Conservation (phyloP, 92 coral and sea anemone genomes). For the Umimayanthus kanabou region DNA sequence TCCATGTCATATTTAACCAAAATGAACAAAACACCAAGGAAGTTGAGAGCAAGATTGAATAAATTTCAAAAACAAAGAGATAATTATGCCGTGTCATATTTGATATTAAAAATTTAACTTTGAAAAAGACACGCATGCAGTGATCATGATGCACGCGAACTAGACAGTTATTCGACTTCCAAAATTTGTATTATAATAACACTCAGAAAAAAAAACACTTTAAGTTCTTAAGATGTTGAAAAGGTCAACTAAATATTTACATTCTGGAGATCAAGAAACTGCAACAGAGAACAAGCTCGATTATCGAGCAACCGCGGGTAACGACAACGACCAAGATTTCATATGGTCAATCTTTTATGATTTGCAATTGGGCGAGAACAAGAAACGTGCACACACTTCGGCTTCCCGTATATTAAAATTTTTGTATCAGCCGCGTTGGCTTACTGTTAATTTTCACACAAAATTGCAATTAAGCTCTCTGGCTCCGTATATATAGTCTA, state of each 20-base stretch:
- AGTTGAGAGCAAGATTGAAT: background rate
- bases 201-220: background rate
- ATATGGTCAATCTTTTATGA: background rate
- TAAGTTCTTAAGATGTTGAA: slow-evolving; percentile 2
- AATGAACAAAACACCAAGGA: background rate
- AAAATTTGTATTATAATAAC: background rate
- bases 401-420: background rate
- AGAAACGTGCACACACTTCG: background rate
- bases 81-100: background rate
- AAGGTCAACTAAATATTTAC: slow-evolving; percentile 22
- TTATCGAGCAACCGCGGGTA: background rate
- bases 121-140: background rate
- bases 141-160: background rate
- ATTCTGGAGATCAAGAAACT: slow-evolving; percentile 13
- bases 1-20: background rate
- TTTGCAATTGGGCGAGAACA: background rate
- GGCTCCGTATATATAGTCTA: background rate
- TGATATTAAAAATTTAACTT: background rate
- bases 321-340: background rate
- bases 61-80: background rate
- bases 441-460: background rate
- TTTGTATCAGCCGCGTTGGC: background rate
- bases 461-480: background rate
- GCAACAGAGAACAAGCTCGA: slow-evolving; percentile 21
- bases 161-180: background rate